Evolutionary conservation across 2,888 invertebrate genomes (phyloP).

Genomic region (Asteroscopus sphinx): DNA sequence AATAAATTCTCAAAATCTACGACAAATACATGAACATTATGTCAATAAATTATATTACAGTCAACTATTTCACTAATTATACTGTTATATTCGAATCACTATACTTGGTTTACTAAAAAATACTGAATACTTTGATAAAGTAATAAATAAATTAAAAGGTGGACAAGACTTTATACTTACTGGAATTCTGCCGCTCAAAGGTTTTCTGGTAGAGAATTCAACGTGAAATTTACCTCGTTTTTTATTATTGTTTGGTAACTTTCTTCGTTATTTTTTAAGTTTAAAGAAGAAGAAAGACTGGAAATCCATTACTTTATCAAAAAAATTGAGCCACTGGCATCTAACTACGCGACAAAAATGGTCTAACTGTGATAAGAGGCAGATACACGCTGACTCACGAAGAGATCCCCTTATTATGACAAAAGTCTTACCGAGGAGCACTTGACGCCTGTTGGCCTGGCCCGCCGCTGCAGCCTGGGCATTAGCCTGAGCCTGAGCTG

Average conservation of each 20-base stretch:
- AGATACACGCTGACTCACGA: conserved; percentile 21
- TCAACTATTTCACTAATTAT: conserved; percentile 9
- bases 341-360: conserved; percentile 18
- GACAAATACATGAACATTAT: conserved; percentile 55
- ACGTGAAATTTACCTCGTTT: too few relatives aligned
- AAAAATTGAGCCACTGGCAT: conserved; percentile 43
- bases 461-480: conserved; percentile 21
- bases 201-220: too few relatives aligned
- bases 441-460: conserved; percentile 65
- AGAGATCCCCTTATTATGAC: conserved; percentile 11
- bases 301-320: conserved; percentile 28
- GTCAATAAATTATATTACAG: conserved; percentile 24
- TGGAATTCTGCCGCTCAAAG: too few relatives aligned
- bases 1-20: conserved; percentile 77
- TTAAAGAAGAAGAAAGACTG: too few relatives aligned
- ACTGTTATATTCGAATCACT: conserved; percentile 4
- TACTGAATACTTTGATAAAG: conserved; percentile 24
- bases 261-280: too few relatives aligned
- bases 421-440: conserved; percentile 67
- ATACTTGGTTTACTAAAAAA: conserved; percentile 6
- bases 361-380: conserved; percentile 7
- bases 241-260: too few relatives aligned
- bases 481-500: conserved; percentile 32
- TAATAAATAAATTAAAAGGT: conserved; percentile 17
- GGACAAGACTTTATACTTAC: background rate